phyloP scores from a whole-genome alignment of 2,888 invertebrate genomes.

The Eupithecia abbreviata region DNA sequence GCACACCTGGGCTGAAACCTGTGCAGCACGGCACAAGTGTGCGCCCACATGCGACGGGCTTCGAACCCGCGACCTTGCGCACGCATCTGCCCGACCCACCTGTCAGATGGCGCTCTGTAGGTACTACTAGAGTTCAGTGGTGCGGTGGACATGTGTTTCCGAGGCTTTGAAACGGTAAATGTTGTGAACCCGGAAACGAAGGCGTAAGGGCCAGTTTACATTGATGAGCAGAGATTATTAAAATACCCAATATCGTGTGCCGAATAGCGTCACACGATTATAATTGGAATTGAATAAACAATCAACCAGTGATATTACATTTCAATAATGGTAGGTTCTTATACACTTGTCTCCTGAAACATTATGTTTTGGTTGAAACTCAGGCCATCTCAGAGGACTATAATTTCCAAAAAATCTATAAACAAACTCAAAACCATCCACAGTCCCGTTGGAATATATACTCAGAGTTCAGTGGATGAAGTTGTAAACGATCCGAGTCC shows the following conservation, averaged over 20 bases:
- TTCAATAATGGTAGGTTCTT: neutral
- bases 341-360: neutral
- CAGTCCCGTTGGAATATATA: neutral
- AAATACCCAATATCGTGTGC: neutral
- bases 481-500: neutral
- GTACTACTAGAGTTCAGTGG: constrained; percentile 4
- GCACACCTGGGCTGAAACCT: constrained; percentile 2
- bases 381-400: too few species aligned
- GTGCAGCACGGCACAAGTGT: constrained; percentile 24
- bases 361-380: neutral
- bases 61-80: constrained; percentile 51
- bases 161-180: neutral
- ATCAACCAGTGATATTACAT: neutral
- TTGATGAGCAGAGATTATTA: neutral
- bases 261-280: neutral
- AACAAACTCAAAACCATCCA: too few species aligned
- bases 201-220: neutral
- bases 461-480: neutral
- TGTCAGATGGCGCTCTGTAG: constrained; percentile 50
- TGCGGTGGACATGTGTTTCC: neutral
- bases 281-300: neutral
- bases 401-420: too few species aligned
- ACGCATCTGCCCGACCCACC: constrained; percentile 51
- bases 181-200: neutral
- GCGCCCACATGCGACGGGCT: constrained; percentile 21